phyloP scores from a whole-genome alignment of 2,888 invertebrate genomes.

The Lasioglossum villosulum region DNA sequence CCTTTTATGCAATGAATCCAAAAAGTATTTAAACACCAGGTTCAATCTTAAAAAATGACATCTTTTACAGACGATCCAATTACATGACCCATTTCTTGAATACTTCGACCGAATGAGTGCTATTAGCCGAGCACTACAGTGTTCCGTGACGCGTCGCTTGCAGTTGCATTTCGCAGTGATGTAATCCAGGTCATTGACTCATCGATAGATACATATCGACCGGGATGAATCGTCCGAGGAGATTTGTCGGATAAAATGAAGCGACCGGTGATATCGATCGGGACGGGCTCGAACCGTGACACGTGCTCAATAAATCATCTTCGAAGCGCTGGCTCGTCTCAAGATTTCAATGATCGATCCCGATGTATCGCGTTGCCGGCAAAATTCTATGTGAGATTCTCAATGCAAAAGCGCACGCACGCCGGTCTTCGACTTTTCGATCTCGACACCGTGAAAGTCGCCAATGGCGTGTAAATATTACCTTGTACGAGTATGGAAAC shows the following conservation, averaged over 20 bases:
- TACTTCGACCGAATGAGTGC: no score
- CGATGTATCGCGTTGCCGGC: neutral
- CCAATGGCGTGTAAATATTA: neutral
- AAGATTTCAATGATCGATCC: slow-evolving; percentile 3
- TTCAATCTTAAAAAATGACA: no score
- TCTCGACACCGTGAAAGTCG: neutral
- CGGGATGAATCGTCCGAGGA: slow-evolving; percentile 10
- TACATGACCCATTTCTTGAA: no score
- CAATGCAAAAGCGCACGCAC: neutral
- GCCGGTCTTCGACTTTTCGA: neutral
- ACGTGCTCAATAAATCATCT: slow-evolving; percentile 6
- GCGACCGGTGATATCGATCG: slow-evolving; percentile 18
- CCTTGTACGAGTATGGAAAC: neutral
- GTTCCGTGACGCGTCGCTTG: slow-evolving; percentile 34
- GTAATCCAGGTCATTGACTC: slow-evolving; percentile 69
- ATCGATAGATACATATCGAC: slow-evolving; percentile 51
- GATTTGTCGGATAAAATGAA: slow-evolving; percentile 7
- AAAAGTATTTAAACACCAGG: no score
- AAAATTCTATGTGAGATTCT: neutral
- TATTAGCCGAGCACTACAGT: neutral
- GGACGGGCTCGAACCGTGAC: neutral
- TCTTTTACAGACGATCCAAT: no score
- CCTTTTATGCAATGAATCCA: no score
- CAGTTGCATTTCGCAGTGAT: slow-evolving; percentile 60
- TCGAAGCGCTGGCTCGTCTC: neutral